phyloP scores from a whole-genome alignment of 1,140 invertebrate genomes.

The Notospermus geniculatus region DNA sequence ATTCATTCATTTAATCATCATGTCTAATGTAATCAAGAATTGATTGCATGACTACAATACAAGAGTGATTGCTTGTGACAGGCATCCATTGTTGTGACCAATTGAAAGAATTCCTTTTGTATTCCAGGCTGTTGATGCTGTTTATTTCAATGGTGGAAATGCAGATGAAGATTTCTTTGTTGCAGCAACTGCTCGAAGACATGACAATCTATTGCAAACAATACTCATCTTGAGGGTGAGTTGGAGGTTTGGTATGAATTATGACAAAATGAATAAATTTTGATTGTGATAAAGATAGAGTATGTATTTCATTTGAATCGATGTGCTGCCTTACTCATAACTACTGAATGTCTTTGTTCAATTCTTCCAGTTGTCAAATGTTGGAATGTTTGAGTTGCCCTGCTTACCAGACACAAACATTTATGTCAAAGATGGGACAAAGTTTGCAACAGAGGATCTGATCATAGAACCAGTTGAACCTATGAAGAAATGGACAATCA shows the following conservation, averaged over 20 bases:
- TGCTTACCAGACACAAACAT: slow-evolving; percentile 67
- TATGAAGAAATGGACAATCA: slow-evolving; percentile 67
- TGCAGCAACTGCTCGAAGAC: slow-evolving; percentile 48
- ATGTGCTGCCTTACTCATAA: not conserved
- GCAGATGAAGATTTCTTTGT: slow-evolving; percentile 47
- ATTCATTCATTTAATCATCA: not conserved
- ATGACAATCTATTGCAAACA: slow-evolving; percentile 39
- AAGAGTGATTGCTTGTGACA: not conserved
- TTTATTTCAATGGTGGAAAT: slow-evolving; percentile 51
- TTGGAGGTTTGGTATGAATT: too few relatives aligned
- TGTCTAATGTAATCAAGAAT: too few relatives aligned
- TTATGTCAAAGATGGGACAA: slow-evolving; percentile 59
- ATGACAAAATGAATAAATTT: too few relatives aligned
- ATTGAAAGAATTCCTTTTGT: not conserved
- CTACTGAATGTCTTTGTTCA: not conserved
- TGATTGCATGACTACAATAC: slow-evolving; percentile 2
- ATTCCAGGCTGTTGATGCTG: slow-evolving; percentile 50
- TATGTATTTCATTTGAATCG: not conserved
- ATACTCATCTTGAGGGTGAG: slow-evolving; percentile 39
- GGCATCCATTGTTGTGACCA: not conserved
- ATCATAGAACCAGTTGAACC: slow-evolving; percentile 62
- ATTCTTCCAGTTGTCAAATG: slow-evolving; percentile 59
- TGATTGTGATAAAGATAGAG: too few relatives aligned
- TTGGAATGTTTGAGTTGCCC: slow-evolving; percentile 65
- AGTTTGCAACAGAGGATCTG: slow-evolving; percentile 67